A percentile compares a stretch with the other conserved stretches of the same genome.
phyloP scores from a whole-genome alignment of 1,140 invertebrate genomes.

The Eupristina koningsbergeri region DNA sequence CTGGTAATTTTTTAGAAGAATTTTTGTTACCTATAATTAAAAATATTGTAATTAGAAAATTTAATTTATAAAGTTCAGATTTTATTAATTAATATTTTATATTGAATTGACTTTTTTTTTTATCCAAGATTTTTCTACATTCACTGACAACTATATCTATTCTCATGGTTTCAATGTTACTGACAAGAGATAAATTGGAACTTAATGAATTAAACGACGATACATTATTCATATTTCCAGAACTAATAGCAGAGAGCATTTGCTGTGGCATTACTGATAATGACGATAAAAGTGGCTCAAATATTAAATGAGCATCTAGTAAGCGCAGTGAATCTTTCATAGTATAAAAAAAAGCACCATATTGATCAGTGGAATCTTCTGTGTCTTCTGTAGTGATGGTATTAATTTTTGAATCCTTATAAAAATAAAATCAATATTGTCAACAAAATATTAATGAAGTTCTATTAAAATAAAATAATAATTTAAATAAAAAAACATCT shows the following conservation, averaged over 20 bases:
- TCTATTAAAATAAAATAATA: background rate
- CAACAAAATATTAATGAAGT: background rate
- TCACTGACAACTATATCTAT: conserved; percentile 96
- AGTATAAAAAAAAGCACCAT: conserved; percentile 79
- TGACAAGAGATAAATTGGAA: conserved; percentile 90
- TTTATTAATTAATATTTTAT: background rate
- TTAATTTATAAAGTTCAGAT: background rate
- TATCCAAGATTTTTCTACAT: conserved; percentile 77
- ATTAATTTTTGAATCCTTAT: conserved; percentile 76
- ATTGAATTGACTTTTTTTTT: conserved; percentile 67
- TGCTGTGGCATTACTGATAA: conserved; percentile 91
- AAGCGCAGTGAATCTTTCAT: conserved; percentile 88
- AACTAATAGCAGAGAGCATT: conserved; percentile 76
- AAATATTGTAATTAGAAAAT: background rate
- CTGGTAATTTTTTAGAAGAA: conserved; percentile 63
- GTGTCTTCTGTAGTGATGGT: conserved; percentile 76
- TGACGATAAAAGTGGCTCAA: conserved; percentile 88
- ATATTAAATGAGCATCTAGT: conserved; percentile 93
- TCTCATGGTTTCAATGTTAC: conserved; percentile 87
- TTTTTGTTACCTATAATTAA: conserved; percentile 60
- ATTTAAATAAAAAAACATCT: conserved; percentile 17
- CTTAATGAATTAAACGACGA: conserved; percentile 89
- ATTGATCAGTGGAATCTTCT: conserved; percentile 71
- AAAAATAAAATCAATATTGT: conserved; percentile 52
- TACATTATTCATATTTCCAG: conserved; percentile 73